Percentiles rank a stretch among this genome's conserved stretches.
Conservation (phyloP, 2,113 vertebrate genomes). For the Regulus satrapa region DNA sequence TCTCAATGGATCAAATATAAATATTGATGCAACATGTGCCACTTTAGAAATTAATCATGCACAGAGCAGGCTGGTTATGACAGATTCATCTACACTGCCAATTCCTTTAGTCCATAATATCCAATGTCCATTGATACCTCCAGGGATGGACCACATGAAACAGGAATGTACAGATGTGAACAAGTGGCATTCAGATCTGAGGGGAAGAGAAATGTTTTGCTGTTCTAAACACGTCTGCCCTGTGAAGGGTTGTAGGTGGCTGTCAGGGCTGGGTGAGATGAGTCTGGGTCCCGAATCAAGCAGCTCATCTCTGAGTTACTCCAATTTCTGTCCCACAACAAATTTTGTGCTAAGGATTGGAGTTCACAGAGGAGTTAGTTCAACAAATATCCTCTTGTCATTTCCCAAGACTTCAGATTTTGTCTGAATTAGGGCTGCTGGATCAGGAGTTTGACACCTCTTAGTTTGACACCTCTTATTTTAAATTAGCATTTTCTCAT, state of each 20-base stretch:
- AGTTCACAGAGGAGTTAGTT: not conserved
- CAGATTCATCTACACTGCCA: not conserved
- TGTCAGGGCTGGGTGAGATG: not conserved
- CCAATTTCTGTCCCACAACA: not conserved
- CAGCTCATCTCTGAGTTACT: not conserved
- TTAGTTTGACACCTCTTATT: not conserved
- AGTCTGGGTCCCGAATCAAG: not conserved
- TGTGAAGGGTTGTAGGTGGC: not conserved
- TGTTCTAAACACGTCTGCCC: not conserved
- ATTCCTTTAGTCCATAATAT: not conserved
- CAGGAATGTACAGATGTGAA: not conserved
- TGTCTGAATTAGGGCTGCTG: not conserved
- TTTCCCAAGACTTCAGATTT: not conserved
- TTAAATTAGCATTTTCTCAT: not conserved
- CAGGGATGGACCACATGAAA: not conserved
- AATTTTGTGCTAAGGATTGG: not conserved
- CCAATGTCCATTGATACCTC: not conserved
- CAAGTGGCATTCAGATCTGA: not conserved
- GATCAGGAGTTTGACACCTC: not conserved
- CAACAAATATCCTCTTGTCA: not conserved
- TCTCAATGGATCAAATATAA: slow-evolving; percentile 42
- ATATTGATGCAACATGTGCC: slow-evolving; percentile 31
- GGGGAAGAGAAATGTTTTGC: not conserved
- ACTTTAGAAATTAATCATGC: slow-evolving; percentile 42
- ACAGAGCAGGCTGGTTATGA: not conserved